These are phyloP conservation scores for Gadopsis bispinosus DNA, from an alignment of 2,797 vertebrate species.

Conservation along the genomic window DNA sequence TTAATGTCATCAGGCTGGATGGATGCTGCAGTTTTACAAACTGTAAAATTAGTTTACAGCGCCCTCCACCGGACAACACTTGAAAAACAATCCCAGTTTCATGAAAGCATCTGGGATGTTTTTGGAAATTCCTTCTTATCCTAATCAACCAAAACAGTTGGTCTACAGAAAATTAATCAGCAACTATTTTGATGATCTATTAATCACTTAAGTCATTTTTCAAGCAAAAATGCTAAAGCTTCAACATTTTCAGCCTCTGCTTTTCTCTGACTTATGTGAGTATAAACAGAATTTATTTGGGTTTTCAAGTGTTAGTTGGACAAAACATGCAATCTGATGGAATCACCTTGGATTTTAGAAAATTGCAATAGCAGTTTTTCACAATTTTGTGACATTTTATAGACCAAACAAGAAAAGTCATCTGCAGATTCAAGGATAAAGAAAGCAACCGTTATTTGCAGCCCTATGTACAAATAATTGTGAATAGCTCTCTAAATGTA, in stretches of 20 bases:
- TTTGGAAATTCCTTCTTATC: neutral
- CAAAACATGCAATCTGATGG: no score
- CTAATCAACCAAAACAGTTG: neutral
- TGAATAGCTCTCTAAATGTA: neutral
- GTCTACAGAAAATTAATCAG: neutral
- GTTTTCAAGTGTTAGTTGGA: neutral
- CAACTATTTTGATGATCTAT: neutral
- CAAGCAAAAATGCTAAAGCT: neutral
- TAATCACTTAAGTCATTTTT: neutral
- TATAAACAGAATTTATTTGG: neutral
- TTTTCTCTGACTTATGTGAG: neutral
- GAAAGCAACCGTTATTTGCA: neutral
- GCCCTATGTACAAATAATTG: no score
- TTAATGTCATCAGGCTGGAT: neutral
- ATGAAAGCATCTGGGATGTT: neutral
- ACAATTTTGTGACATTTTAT: no score
- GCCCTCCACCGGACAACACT: conserved; percentile 36
- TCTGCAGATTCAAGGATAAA: neutral
- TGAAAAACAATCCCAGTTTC: neutral
- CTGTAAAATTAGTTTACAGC: conserved; percentile 22
- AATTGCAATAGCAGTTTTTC: neutral
- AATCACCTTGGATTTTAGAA: neutral
- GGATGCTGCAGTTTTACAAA: conserved; percentile 22
- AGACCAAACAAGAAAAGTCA: neutral
- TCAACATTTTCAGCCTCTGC: neutral